Evolutionary conservation across 2,888 invertebrate genomes (phyloP), one percentile per base, ranked within the genome.

Genomic region (Drosophila ezoana): DNA sequence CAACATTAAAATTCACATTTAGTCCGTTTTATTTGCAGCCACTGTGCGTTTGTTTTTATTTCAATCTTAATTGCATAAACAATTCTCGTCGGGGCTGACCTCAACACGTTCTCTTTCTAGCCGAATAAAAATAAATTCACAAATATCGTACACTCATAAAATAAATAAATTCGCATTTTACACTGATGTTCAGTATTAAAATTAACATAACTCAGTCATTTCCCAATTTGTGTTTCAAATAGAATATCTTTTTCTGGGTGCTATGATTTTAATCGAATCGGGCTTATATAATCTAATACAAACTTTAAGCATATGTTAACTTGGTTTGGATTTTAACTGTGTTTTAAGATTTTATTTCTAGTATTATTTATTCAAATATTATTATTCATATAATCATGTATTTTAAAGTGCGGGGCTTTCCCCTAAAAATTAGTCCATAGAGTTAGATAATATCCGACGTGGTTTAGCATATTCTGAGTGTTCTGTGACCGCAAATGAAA

Each of bases 51-150:
- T 43, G 23, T 45, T 53, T 60, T 53, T 63, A 51, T 60, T 69
- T 62, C 44, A 49, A 49, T 76, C 43, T 43, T 16, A 76, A 69
- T 71, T 81, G 78, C 69, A 77, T 57, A 62, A 67, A 72, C 81
- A 78, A 77, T 56, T 62, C 61, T 59, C 51, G 59, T 68, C 48
- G 20, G 32, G 38, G 6, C n/a, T 89, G 83, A 84, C 84, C 84
- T 84, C 71, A 73, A 53, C 87, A 89, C 89, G 84, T 87, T 87
- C 68, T 54, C 68, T 54, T 28, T 58, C 63, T 62, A 56, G 51
- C 41, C 51, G 52, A 56, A 63, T 37, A 41, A 70, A 76, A 68
- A 71, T 81, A 79, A 77, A 73, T 68, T 52, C 69, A 67, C 59
- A 76, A 72, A 40, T 58, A 79, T 56, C 41, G 49, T 60, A 49